Conservation (phyloP, 1,140 invertebrate species). For the Helicoverpa armigera region DNA sequence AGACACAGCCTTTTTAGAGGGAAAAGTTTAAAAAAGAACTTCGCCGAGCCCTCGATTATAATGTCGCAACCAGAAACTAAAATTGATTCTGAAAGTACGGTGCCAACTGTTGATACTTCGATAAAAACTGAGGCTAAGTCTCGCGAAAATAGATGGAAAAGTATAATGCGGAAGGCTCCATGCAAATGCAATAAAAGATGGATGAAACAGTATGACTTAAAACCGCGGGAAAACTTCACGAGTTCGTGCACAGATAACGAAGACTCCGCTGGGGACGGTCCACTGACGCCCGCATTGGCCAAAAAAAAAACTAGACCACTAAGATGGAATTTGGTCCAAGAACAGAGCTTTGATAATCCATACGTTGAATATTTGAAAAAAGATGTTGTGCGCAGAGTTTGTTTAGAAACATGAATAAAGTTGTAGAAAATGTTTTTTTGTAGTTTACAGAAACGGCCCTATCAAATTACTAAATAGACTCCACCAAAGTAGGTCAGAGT, state of each 20-base stretch:
- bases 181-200: neutral
- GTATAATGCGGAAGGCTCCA: neutral
- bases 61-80: too few species aligned
- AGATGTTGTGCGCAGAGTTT: neutral
- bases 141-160: constrained; percentile 6
- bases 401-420: too few species aligned
- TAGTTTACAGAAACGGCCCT: too few species aligned
- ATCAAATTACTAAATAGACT: too few species aligned
- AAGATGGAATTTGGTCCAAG: neutral
- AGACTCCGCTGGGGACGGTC: neutral
- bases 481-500: too few species aligned
- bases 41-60: too few species aligned
- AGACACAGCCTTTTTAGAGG: too few species aligned
- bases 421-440: too few species aligned
- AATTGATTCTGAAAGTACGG: neutral
- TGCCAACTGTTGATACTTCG: neutral
- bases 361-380: neutral
- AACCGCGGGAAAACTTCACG: constrained; percentile 17
- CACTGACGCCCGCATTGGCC: neutral
- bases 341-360: neutral
- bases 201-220: neutral
- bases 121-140: neutral
- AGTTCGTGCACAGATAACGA: constrained; percentile 20
- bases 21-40: too few species aligned
- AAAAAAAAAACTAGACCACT: neutral